phyloP scores from a whole-genome alignment of 2,888 invertebrate species.

The Polyploca ridens region DNA sequence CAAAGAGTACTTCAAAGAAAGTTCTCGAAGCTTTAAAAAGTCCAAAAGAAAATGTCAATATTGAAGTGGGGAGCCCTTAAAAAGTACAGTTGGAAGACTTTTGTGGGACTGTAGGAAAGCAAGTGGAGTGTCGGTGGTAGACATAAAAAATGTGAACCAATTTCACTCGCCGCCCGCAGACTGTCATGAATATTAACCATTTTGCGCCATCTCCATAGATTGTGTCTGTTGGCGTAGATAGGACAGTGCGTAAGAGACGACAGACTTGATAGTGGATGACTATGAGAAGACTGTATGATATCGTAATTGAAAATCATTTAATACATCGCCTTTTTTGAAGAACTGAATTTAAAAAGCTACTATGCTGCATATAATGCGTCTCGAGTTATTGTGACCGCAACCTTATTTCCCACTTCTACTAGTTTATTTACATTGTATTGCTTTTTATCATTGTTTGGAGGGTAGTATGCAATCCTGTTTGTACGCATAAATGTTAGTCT shows the following conservation, averaged over 20 bases:
- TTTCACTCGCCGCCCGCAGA: conserved; percentile 75
- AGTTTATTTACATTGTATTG: no score
- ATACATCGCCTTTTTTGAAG: no score
- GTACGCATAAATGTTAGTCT: no score
- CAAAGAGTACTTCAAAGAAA: not conserved
- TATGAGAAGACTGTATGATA: no score
- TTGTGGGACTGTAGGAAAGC: conserved; percentile 40
- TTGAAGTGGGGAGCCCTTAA: conserved; percentile 25
- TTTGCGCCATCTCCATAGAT: conserved; percentile 61
- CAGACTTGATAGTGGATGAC: no score
- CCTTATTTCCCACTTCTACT: no score
- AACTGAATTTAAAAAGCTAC: no score
- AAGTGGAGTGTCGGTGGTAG: conserved; percentile 46
- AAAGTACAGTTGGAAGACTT: conserved; percentile 45
- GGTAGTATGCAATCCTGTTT: no score
- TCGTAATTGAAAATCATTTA: no score
- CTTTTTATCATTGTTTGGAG: no score
- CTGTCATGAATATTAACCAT: conserved; percentile 81
- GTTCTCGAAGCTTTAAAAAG: conserved; percentile 2
- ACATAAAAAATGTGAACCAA: conserved; percentile 80
- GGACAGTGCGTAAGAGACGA: conserved; percentile 12
- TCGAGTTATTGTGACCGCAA: no score
- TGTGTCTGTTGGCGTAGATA: conserved; percentile 31
- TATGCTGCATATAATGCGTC: no score
- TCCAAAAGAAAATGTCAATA: conserved; percentile 16